phyloP scores from a whole-genome alignment of 2,113 vertebrate species.

The Sebastes schlegelii region DNA sequence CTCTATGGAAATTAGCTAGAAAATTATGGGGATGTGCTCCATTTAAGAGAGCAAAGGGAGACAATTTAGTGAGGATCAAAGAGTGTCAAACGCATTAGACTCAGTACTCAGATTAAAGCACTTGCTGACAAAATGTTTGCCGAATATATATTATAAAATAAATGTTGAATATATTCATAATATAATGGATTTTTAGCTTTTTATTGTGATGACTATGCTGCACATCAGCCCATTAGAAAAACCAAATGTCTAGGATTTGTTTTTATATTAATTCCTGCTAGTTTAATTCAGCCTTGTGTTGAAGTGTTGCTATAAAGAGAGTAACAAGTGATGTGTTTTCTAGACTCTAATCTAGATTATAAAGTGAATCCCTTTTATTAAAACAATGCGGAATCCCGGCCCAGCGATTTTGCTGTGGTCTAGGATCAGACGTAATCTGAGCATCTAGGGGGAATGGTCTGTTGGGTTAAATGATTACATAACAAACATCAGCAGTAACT shows the following conservation, averaged over 20 bases:
- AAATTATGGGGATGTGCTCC: conserved; percentile 1
- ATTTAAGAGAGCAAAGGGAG: conserved; percentile 14
- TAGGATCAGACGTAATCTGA: conserved; percentile 52
- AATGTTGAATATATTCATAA: neutral
- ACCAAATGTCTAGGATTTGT: neutral
- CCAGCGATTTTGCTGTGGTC: neutral
- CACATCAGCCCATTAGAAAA: neutral
- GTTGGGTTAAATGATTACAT: conserved; percentile 39
- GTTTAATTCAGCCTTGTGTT: neutral
- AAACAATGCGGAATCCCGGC: neutral
- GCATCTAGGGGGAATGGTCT: conserved; percentile 18
- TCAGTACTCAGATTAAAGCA: neutral
- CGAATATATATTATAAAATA: neutral
- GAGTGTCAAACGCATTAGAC: conserved; percentile 7
- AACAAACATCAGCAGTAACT: neutral
- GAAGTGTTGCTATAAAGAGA: neutral
- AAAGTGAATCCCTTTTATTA: conserved; percentile 27
- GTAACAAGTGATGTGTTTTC: conserved; percentile 2
- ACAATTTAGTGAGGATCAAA: conserved; percentile 26
- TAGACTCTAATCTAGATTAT: conserved; percentile 18
- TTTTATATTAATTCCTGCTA: neutral
- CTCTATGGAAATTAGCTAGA: conserved; percentile 13
- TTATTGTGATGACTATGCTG: neutral
- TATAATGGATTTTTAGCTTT: neutral
- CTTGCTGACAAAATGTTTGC: neutral